Evolutionary conservation across 2,797 vertebrate genomes (phyloP).

Genomic region (Heteromormyrus szaboi): DNA sequence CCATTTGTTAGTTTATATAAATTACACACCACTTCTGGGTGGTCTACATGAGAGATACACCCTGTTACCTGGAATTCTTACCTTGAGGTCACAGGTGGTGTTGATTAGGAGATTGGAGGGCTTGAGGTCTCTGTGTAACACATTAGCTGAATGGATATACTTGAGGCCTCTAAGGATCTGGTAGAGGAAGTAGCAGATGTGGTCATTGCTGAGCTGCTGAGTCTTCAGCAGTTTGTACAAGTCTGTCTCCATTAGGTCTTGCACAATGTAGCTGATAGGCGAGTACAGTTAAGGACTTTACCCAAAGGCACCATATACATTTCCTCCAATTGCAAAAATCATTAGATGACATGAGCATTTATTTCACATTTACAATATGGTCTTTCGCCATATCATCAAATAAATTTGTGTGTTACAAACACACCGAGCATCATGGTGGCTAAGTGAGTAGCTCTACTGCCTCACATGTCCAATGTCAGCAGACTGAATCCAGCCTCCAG

Average conservation of each 20-base stretch:
- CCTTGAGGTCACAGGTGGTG: conserved; percentile 94
- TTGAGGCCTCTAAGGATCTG: conserved; percentile 90
- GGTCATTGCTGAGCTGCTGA: conserved; percentile 84
- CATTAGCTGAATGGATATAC: conserved; percentile 89
- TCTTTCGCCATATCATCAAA: not conserved
- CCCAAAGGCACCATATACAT: not conserved
- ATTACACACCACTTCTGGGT: not conserved
- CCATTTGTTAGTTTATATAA: not conserved
- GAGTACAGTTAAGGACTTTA: conserved; percentile 50
- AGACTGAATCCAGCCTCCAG: not conserved
- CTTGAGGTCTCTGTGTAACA: conserved; percentile 89
- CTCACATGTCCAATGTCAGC: not conserved
- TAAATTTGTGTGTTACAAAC: not conserved
- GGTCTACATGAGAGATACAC: conserved; percentile 29
- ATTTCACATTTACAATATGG: not conserved
- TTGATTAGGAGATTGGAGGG: conserved; percentile 92
- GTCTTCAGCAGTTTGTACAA: conserved; percentile 89
- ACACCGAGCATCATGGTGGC: not conserved
- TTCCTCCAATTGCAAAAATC: not conserved
- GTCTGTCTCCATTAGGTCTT: conserved; percentile 95
- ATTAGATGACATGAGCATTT: not conserved
- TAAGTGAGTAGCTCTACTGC: not conserved
- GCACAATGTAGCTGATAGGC: conserved; percentile 79
- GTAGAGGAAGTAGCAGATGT: conserved; percentile 92
- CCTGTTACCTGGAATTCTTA: conserved; percentile 31